phyloP scores from a whole-genome alignment of 2,113 vertebrate species.

The Brevimyrus niger region DNA sequence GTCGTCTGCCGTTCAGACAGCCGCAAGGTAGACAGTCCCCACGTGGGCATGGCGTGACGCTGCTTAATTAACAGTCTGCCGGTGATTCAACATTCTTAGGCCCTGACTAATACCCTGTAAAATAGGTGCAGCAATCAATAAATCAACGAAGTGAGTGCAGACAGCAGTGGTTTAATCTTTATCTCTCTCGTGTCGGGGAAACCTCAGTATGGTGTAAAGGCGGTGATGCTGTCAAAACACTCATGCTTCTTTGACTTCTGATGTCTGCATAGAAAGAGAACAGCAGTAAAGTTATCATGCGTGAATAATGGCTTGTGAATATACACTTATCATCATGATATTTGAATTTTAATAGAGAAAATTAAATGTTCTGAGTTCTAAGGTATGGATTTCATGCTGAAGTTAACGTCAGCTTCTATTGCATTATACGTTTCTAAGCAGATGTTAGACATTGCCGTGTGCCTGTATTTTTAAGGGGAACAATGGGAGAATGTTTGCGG shows the following conservation, averaged over 20 bases:
- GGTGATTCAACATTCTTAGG: background rate
- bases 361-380: background rate
- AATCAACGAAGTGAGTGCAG: background rate
- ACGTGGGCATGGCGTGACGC: background rate
- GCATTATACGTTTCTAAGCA: background rate
- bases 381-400: background rate
- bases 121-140: constrained; percentile 3
- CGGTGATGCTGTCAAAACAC: background rate
- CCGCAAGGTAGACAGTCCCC: background rate
- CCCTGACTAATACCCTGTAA: background rate
- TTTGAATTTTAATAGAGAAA: background rate
- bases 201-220: background rate
- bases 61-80: background rate
- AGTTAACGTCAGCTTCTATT: background rate
- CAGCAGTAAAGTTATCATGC: background rate
- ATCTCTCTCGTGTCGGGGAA: background rate
- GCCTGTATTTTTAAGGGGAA: background rate
- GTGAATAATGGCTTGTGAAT: background rate
- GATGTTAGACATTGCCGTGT: background rate
- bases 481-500: background rate
- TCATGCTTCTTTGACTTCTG: background rate
- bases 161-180: constrained; percentile 2
- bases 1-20: background rate
- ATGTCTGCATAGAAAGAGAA: background rate
- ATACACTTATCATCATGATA: background rate